Evolutionary conservation across 2,888 invertebrate genomes (phyloP), one percentile per base, ranked within the genome.

Genomic region (Pegoplata infirma): DNA sequence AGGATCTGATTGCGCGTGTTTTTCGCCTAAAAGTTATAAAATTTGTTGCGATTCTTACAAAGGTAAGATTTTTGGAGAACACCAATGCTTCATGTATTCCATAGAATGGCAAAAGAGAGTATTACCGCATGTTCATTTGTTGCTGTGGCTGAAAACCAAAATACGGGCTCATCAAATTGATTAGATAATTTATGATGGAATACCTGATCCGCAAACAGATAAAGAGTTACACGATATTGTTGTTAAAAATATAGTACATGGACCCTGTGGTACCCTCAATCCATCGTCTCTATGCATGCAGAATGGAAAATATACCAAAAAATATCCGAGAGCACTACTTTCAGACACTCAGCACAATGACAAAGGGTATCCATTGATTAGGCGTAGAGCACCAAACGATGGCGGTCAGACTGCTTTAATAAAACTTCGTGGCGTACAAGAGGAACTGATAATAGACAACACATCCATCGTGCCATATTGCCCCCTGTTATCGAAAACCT

Each of bases 391-490:
- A 53, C 53, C 16, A 55, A 55, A 32, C n/a, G n/a, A n/a, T n/a
- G n/a, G n/a, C n/a, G n/a, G n/a, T n/a, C n/a, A n/a, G n/a, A n/a
- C n/a, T n/a, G n/a, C n/a, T n/a, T n/a, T n/a, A n/a, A 32, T 55
- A 25, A 55, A 32, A 8, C 2, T 53, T 8, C 7, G 32, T 16
- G 2, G 25, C n/a, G 23, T 3, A 3, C 55, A 32, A 8, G 8
- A 55, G 25, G 55, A 28, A 55, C 10, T 32, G 5, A 7, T 16
- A 32, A 53, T 51, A 8, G 40, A 53, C 32, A 53, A 66, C 19
- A 32, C 8, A 21, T 66, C 40, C 40, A 36, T 53, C 23, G 66
- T 58, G 10, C 59, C 69, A 64, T 49, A 58, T 47, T 71, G n/a
- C 4, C 61, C 53, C 10, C 12, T 71, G 10, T 25, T 55, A 7